These are phyloP conservation scores for Sakesphorus luctuosus DNA, from an alignment of 2,113 vertebrate genomes.

Conservation along the genomic window DNA sequence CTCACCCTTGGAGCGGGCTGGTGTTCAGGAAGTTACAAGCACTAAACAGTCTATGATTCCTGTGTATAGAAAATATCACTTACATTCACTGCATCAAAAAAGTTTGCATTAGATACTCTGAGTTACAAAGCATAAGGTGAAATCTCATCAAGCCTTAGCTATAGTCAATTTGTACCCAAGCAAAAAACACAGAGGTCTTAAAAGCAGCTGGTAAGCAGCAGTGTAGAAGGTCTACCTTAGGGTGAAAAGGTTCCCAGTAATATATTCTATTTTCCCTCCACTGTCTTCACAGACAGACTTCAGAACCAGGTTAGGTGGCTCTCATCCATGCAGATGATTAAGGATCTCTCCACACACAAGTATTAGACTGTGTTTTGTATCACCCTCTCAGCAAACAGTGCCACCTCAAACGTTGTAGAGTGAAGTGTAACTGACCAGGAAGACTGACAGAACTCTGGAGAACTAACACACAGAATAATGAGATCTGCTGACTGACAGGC, in stretches of 20 bases:
- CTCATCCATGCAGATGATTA: background rate
- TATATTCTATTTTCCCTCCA: background rate
- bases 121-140: background rate
- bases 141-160: background rate
- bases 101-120: background rate
- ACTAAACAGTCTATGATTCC: background rate
- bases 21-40: background rate
- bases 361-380: background rate
- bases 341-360: background rate
- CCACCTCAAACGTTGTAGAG: background rate
- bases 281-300: background rate
- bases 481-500: background rate
- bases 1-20: background rate
- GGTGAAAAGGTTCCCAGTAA: background rate
- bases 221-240: background rate
- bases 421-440: background rate
- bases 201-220: background rate
- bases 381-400: background rate
- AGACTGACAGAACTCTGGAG: background rate
- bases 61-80: background rate
- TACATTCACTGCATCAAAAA: background rate
- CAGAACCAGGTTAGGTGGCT: accelerated
- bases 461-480: background rate
- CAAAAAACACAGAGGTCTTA: accelerated
- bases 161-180: background rate